A percentile compares a stretch with the other conserved stretches of the same genome.
Evolutionary conservation across 2,888 invertebrate species (phyloP).

Genomic region (Ennomos fuscantarius): DNA sequence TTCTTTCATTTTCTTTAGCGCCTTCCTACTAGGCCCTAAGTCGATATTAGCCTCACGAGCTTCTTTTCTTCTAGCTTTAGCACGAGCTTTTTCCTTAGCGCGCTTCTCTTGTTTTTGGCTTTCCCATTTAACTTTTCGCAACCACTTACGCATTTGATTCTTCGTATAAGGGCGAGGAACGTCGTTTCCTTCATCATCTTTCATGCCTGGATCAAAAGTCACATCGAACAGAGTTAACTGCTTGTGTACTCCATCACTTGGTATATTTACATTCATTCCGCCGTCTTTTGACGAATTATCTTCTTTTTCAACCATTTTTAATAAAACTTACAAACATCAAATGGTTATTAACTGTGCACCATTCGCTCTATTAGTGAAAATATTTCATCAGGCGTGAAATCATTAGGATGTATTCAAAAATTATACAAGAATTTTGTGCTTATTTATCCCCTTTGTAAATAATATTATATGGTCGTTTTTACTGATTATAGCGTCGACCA

Average conservation of each 20-base stretch:
- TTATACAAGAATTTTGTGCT: no score
- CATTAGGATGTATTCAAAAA: no score
- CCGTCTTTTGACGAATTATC: conserved; percentile 29
- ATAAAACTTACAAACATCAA: background rate
- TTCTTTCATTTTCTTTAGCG: conserved; percentile 90
- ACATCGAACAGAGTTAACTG: conserved; percentile 74
- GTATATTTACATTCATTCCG: conserved; percentile 30
- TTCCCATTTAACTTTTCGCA: conserved; percentile 90
- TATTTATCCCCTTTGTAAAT: no score
- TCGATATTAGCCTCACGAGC: conserved; percentile 90
- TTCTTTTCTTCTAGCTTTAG: conserved; percentile 88
- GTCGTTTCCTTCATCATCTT: conserved; percentile 74
- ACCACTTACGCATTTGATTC: conserved; percentile 88
- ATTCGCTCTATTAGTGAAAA: background rate
- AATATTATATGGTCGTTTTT: no score
- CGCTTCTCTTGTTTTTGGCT: conserved; percentile 89
- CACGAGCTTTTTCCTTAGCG: conserved; percentile 88
- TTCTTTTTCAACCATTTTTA: conserved; percentile 42
- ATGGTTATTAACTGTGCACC: background rate
- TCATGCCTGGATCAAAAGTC: conserved; percentile 74
- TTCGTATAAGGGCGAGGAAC: conserved; percentile 83
- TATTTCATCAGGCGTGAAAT: no score
- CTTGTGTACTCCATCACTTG: conserved; percentile 50
- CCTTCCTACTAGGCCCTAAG: conserved; percentile 92
- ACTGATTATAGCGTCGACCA: no score